These are phyloP conservation scores for Sylvietta virens DNA, from an alignment of 2,113 vertebrate genomes.

Conservation along the genomic window DNA sequence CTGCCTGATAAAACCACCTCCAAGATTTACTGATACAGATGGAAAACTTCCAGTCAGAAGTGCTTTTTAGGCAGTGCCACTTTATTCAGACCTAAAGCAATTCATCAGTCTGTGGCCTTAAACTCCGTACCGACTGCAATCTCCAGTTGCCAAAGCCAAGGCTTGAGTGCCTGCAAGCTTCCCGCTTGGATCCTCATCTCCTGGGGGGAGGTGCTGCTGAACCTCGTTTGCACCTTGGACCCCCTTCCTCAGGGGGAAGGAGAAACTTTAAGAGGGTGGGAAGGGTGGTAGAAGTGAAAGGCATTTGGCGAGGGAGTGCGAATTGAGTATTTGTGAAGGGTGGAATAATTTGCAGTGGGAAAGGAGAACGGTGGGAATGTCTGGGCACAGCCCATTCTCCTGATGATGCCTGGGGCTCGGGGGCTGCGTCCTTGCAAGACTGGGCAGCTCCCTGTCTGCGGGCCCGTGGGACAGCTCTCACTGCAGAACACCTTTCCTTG, in stretches of 20 bases:
- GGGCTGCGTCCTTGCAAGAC: not conserved
- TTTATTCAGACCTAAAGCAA: not conserved
- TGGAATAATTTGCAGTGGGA: not conserved
- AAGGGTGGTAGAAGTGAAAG: not conserved
- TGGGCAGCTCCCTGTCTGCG: not conserved
- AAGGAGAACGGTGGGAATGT: not conserved
- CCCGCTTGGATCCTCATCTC: not conserved
- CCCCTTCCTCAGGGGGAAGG: not conserved
- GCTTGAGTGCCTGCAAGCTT: not conserved
- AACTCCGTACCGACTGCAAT: not conserved
- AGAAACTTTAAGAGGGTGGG: not conserved
- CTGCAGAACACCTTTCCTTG: not conserved
- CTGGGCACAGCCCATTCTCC: not conserved
- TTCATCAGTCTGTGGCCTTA: not conserved
- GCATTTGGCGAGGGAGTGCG: not conserved
- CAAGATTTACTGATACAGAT: not conserved
- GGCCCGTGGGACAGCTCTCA: accelerated
- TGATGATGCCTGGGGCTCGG: accelerated
- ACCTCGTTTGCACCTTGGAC: not conserved
- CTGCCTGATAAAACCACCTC: not conserved
- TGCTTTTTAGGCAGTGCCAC: not conserved
- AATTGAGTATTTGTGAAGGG: not conserved
- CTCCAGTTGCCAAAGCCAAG: not conserved
- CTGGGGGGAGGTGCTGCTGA: not conserved
- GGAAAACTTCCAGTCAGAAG: not conserved